Evolutionary conservation across 2,888 invertebrate species (phyloP).

Genomic region (Dynastes grantii): DNA sequence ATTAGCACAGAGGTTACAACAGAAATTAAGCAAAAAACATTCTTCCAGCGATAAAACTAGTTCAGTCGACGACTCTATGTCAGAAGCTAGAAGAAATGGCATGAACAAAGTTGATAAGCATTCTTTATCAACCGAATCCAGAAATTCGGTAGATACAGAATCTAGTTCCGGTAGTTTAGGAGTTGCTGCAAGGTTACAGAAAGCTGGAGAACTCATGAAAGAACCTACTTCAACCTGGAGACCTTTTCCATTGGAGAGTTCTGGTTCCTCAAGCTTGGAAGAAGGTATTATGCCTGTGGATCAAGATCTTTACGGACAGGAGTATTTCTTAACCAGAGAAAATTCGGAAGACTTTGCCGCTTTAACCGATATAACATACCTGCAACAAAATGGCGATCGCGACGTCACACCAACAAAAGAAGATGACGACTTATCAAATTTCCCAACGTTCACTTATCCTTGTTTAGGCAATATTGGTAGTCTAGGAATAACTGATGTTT

Average conservation of each 20-base stretch:
- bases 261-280: constrained; percentile 89
- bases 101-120: constrained; percentile 65
- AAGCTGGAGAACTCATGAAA: constrained; percentile 74
- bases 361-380: constrained; percentile 65
- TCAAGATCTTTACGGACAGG: constrained; percentile 72
- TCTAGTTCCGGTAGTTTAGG: constrained; percentile 84
- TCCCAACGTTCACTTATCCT: constrained; percentile 79
- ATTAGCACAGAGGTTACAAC: constrained; percentile 66
- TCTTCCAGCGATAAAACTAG: constrained; percentile 68
- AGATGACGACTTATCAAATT: constrained; percentile 82
- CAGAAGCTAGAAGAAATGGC: constrained; percentile 58
- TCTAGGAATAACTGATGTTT: constrained; percentile 76
- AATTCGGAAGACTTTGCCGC: constrained; percentile 65
- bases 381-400: constrained; percentile 64
- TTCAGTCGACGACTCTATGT: constrained; percentile 67
- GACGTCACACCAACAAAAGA: constrained; percentile 75
- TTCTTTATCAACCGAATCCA: constrained; percentile 76
- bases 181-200: constrained; percentile 75
- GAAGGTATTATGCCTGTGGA: constrained; percentile 88
- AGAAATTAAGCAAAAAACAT: constrained; percentile 67
- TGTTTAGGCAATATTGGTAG: constrained; percentile 65
- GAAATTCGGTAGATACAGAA: constrained; percentile 83
- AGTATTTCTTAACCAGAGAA: constrained; percentile 68
- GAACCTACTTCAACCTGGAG: constrained; percentile 88
- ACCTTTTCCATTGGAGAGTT: constrained; percentile 88